Base-by-base conservation (phyloP, 2,888 invertebrate species). In the Aporophyla lueneburgensis region DNA sequence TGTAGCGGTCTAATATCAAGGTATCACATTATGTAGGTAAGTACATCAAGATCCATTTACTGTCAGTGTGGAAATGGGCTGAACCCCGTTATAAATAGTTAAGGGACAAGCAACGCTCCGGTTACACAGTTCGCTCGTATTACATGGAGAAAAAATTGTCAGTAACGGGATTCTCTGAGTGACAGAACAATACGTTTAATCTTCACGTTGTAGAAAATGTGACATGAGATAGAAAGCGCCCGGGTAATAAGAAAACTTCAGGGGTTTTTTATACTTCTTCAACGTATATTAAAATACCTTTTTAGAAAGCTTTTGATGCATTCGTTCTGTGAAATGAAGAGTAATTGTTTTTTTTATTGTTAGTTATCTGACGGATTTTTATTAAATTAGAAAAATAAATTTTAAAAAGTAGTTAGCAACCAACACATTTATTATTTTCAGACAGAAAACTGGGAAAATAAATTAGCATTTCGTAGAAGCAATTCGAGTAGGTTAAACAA, bases 131-230 rank as follows among this genome's bases (percentile, higher is more conserved):
- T 93, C 93, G 88, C 87, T 93, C 93, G 77, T 80, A 89, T 95
- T 93, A 93, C 93, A 90, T 88, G 91, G 91, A 91, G 91, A 93
- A 93, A 92, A 94, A 93, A 91, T 88, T 93, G 93, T 93, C 92
- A 92, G 95, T 93, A 95, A 95, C 92, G 91, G 92, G 95, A 95
- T 92, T 93, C 94, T 87, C 88, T 93, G 93, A 93, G 93, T 94
- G 94, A 94, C 95, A 92, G 93, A 92, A 95, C 94, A 95, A 95
- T 94, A 92, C 92, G 91, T 94, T 95, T 95, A 95, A 95, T 95
- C 94, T 95, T 92, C 93, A 91, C 91, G 91, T 89, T 87, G 91
- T 90, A 88, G 91, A 93, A 93, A 93, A 92, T 90, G 91, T 93
- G 91, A 92, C 90, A 89, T 86, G 87, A 83, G 89, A 91, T 89